Conservation (phyloP, 1,140 invertebrate species). For the Drosophila nigrodunni region DNA sequence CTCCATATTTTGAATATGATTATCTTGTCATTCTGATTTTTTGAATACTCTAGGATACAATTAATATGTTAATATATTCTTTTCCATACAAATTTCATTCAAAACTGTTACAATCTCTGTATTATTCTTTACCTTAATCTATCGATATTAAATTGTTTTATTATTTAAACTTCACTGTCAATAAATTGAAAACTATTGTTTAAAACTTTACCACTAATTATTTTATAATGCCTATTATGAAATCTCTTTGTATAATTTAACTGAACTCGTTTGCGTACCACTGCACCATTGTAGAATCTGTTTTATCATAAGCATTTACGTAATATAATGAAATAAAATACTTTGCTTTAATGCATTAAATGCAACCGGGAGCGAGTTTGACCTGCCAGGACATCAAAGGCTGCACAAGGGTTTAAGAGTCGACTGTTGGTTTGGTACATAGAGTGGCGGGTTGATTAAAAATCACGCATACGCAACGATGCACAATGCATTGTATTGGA, state of each 20-base stretch:
- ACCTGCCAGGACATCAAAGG: constrained; percentile 17
- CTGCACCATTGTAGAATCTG: constrained; percentile 16
- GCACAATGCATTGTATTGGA: constrained; percentile 45
- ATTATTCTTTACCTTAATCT: too few species aligned
- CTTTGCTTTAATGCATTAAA: constrained; percentile 55
- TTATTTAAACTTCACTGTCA: too few species aligned
- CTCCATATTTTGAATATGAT: too few species aligned
- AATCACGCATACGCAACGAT: constrained; percentile 65
- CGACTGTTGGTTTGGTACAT: constrained; percentile 13
- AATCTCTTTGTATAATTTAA: neutral
- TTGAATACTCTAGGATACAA: too few species aligned
- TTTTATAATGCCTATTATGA: neutral
- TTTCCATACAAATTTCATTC: too few species aligned
- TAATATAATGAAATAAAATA: constrained; percentile 57
- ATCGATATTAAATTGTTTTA: too few species aligned
- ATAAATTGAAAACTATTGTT: too few species aligned
- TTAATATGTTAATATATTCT: too few species aligned
- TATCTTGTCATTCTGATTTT: too few species aligned
- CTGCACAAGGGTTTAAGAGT: constrained; percentile 7
- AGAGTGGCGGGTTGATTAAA: constrained; percentile 57
- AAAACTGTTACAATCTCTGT: too few species aligned
- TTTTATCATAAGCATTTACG: constrained; percentile 30
- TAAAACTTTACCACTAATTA: too few species aligned
- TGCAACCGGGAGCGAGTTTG: constrained; percentile 30
- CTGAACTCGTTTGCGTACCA: neutral